These are phyloP conservation scores for Ophion obscuratus DNA, from an alignment of 2,888 invertebrate genomes.

Conservation along the genomic window DNA sequence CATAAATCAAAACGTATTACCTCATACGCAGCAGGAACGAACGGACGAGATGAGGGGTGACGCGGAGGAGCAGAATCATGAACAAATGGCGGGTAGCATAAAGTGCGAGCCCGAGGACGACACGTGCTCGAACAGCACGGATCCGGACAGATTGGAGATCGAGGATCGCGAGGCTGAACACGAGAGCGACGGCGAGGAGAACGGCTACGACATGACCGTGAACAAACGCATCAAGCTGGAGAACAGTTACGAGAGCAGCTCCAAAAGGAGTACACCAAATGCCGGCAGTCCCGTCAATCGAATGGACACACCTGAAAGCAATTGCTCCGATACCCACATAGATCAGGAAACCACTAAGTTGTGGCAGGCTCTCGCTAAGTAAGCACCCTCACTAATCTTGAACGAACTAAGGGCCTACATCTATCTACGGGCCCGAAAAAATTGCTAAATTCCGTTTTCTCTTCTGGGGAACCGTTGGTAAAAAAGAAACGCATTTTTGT, in stretches of 20 bases:
- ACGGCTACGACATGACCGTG: conserved; percentile 80
- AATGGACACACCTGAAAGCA: conserved; percentile 83
- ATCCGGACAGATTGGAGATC: conserved; percentile 90
- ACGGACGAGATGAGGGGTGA: conserved; percentile 72
- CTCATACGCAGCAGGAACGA: conserved; percentile 80
- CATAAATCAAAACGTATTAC: conserved; percentile 81
- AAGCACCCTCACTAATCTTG: conserved; percentile 56
- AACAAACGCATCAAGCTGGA: conserved; percentile 77
- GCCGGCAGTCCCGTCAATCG: conserved; percentile 80
- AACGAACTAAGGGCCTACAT: background rate
- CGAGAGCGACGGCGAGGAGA: conserved; percentile 79
- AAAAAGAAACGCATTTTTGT: no score
- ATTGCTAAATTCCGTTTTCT: no score
- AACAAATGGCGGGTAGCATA: conserved; percentile 62
- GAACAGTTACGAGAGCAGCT: conserved; percentile 74
- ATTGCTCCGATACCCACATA: conserved; percentile 81
- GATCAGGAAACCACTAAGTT: conserved; percentile 81
- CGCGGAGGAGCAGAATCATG: conserved; percentile 26
- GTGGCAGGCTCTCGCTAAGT: conserved; percentile 81
- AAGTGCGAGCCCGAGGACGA: conserved; percentile 86
- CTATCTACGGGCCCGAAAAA: no score
- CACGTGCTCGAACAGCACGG: conserved; percentile 90
- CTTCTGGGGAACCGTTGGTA: no score
- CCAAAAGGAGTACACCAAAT: conserved; percentile 76
- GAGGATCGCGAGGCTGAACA: conserved; percentile 84